phyloP scores from a whole-genome alignment of 1,140 invertebrate genomes.

The Zaprionus vittiger region DNA sequence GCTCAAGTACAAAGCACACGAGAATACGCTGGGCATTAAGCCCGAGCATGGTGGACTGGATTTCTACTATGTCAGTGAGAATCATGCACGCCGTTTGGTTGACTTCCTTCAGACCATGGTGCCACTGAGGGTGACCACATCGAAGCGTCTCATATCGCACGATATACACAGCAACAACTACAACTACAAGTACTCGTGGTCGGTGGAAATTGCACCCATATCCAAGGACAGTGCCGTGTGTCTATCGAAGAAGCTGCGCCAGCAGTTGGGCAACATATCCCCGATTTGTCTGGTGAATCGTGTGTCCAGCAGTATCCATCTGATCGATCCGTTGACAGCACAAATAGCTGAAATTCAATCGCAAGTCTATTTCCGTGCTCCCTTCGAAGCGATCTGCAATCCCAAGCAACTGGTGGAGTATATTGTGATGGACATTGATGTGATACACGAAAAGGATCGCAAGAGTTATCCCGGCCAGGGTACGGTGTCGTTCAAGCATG shows the following conservation, averaged over 20 bases:
- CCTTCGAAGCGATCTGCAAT: slow-evolving; percentile 94
- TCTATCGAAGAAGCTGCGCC: slow-evolving; percentile 93
- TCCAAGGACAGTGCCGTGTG: slow-evolving; percentile 99
- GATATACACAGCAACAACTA: slow-evolving; percentile 98
- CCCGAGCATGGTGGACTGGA: slow-evolving; percentile 97
- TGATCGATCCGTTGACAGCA: slow-evolving; percentile 96
- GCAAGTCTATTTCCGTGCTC: slow-evolving; percentile 92
- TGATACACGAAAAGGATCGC: slow-evolving; percentile 91
- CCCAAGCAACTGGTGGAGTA: slow-evolving; percentile 97
- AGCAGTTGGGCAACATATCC: slow-evolving; percentile 95
- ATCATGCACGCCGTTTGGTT: slow-evolving; percentile 96
- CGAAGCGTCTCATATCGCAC: slow-evolving; percentile 98
- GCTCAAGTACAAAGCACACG: slow-evolving; percentile 97
- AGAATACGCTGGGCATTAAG: slow-evolving; percentile 97
- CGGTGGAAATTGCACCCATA: slow-evolving; percentile 97
- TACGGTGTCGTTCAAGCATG: slow-evolving; percentile 93
- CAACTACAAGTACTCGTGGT: slow-evolving; percentile 97
- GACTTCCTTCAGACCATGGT: slow-evolving; percentile 96
- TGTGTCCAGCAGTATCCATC: slow-evolving; percentile 94
- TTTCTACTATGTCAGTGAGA: slow-evolving; percentile 96
- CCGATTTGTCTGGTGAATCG: slow-evolving; percentile 95
- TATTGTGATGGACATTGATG: slow-evolving; percentile 97
- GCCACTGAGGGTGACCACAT: slow-evolving; percentile 93
- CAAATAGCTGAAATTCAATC: slow-evolving; percentile 96
- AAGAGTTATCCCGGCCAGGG: slow-evolving; percentile 94